These are phyloP conservation scores for Aphyosemion australe DNA, from an alignment of 2,113 vertebrate species.

Conservation along the genomic window DNA sequence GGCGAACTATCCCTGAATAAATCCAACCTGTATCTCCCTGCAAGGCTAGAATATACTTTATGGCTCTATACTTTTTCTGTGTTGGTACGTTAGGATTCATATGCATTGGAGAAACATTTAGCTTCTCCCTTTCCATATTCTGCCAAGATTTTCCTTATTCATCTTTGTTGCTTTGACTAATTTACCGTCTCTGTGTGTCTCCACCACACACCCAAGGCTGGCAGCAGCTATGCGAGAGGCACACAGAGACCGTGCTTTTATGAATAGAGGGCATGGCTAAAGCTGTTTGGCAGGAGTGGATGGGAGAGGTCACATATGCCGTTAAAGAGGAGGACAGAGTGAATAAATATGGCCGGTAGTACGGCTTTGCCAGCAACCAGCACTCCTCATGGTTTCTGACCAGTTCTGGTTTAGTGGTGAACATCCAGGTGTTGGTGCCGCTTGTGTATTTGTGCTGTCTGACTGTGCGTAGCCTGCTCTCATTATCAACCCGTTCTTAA, in stretches of 20 bases:
- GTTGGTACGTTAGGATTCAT: constrained; percentile 19
- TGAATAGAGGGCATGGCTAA: constrained; percentile 62
- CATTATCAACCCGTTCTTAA: constrained; percentile 47
- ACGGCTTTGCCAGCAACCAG: constrained; percentile 45
- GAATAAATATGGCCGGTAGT: constrained; percentile 53
- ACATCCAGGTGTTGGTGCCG: constrained; percentile 29
- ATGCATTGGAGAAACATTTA: constrained; percentile 28
- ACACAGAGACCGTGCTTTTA: constrained; percentile 57
- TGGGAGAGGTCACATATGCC: constrained; percentile 55
- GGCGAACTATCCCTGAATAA: constrained; percentile 41
- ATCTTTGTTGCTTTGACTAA: constrained; percentile 46
- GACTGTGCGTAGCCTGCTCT: constrained; percentile 10
- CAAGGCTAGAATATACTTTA: constrained; percentile 33
- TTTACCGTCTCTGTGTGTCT: constrained; percentile 42
- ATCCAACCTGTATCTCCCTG: constrained; percentile 28
- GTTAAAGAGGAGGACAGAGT: constrained; percentile 48
- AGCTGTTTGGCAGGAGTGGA: constrained; percentile 60
- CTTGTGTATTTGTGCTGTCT: constrained; percentile 27
- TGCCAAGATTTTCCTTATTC: constrained; percentile 25
- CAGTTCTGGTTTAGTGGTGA: constrained; percentile 23
- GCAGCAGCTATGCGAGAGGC: constrained; percentile 42
- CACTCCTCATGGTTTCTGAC: constrained; percentile 32
- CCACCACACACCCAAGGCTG: constrained; percentile 47
- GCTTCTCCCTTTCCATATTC: constrained; percentile 20
- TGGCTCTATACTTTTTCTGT: no score